These are phyloP conservation scores for Silurus aristotelis DNA, from an alignment of 2,797 vertebrate species.

Conservation along the genomic window DNA sequence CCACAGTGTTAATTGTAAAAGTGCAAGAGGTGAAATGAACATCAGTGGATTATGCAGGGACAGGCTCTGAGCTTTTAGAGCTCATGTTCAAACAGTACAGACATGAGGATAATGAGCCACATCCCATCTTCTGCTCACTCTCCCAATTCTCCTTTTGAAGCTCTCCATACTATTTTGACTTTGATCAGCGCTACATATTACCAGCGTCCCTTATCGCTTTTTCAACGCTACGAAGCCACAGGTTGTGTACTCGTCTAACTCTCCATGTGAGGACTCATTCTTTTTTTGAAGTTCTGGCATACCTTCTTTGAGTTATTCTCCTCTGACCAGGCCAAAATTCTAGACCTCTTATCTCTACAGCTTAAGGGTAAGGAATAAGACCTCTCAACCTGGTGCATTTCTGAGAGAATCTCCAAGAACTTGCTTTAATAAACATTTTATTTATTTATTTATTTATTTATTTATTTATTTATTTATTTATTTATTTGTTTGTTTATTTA, in stretches of 20 bases:
- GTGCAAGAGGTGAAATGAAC: slow-evolving; percentile 8
- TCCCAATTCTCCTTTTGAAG: slow-evolving; percentile 44
- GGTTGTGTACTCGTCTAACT: neutral
- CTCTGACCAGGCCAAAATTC: neutral
- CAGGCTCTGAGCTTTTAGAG: slow-evolving; percentile 13
- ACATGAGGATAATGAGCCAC: slow-evolving; percentile 28
- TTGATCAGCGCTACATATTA: slow-evolving; percentile 47
- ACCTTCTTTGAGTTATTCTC: neutral
- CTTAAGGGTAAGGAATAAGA: neutral
- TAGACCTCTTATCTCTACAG: slow-evolving; percentile 5
- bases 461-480: slow-evolving; percentile 59
- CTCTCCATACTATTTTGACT: slow-evolving; percentile 48
- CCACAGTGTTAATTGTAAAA: slow-evolving; percentile 23
- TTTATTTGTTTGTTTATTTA: slow-evolving; percentile 62
- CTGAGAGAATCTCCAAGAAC: slow-evolving; percentile 46
- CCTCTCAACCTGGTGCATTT: slow-evolving; percentile 27
- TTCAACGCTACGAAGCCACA: neutral
- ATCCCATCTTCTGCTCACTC: neutral
- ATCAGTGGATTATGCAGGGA: slow-evolving; percentile 26
- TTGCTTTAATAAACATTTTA: slow-evolving; percentile 62
- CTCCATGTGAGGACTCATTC: neutral
- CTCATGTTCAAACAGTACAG: slow-evolving; percentile 19
- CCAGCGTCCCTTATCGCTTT: neutral
- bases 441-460: slow-evolving; percentile 62
- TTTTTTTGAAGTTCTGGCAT: neutral